Conservation (phyloP, 2,113 vertebrate species). For the Barnardius zonarius region DNA sequence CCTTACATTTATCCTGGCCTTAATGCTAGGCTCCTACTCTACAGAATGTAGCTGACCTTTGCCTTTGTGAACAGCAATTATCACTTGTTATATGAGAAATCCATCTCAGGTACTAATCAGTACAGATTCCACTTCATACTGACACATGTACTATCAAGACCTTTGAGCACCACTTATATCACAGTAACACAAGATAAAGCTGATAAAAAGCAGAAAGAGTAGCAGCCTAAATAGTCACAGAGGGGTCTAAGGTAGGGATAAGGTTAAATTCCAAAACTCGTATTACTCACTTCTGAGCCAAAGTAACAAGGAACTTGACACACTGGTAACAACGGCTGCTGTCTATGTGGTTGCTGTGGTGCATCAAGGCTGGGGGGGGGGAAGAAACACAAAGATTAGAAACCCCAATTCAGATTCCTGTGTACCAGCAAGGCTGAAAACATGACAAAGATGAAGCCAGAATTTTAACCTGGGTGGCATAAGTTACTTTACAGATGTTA, state of each 20-base stretch:
- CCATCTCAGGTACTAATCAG: not conserved
- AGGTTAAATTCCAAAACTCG: not conserved
- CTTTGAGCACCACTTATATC: not conserved
- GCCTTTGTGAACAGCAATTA: not conserved
- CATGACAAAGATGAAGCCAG: not conserved
- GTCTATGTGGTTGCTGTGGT: slow-evolving; percentile 97
- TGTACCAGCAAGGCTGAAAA: not conserved
- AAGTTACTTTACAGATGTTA: not conserved
- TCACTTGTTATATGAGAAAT: not conserved
- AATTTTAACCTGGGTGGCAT: not conserved
- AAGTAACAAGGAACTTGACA: slow-evolving; percentile 95
- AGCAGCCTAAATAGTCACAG: not conserved
- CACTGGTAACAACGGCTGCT: slow-evolving; percentile 99
- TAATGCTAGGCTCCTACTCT: not conserved
- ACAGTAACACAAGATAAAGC: not conserved
- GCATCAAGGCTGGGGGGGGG: slow-evolving; percentile 88
- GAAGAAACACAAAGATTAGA: not conserved
- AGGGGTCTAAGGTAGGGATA: not conserved
- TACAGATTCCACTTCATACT: not conserved
- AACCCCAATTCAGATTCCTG: not conserved
- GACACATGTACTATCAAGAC: not conserved
- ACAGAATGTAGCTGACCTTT: not conserved
- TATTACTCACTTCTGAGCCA: slow-evolving; percentile 95
- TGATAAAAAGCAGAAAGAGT: not conserved
- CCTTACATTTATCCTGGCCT: not conserved